Percentiles rank a stretch among this genome's conserved stretches.
phyloP scores from a whole-genome alignment of 2,797 vertebrate species.

The Melanitta fusca region DNA sequence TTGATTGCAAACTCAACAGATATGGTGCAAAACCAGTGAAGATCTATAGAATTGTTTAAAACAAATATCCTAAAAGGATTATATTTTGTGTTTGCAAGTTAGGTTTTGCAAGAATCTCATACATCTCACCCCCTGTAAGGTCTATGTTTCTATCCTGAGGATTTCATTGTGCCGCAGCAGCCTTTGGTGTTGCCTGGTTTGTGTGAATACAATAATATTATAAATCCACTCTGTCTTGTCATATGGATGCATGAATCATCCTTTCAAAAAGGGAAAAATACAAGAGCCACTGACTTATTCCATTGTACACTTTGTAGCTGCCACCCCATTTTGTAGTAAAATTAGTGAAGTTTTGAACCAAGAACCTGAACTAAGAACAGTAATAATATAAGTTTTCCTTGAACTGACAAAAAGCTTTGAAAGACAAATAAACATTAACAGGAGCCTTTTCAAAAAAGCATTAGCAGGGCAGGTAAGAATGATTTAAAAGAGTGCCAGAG shows the following conservation, averaged over 20 bases:
- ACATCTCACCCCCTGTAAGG: not conserved
- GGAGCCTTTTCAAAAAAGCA: not conserved
- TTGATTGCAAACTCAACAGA: not conserved
- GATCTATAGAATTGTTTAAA: not conserved
- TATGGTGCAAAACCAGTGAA: not conserved
- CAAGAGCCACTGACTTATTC: not conserved
- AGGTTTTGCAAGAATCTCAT: not conserved
- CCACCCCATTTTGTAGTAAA: not conserved
- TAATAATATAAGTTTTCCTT: not conserved
- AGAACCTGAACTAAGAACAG: not conserved
- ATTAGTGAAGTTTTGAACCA: not conserved
- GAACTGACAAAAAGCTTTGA: not conserved
- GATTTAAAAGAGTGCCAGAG: not conserved
- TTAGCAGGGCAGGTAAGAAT: rapidly evolving
- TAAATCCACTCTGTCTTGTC: not conserved
- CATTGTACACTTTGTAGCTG: not conserved
- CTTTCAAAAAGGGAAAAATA: not conserved
- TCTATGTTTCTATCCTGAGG: not conserved
- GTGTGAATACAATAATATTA: not conserved
- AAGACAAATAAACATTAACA: not conserved
- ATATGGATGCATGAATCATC: not conserved
- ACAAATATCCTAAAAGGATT: not conserved
- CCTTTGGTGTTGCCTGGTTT: not conserved
- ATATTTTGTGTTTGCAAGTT: not conserved
- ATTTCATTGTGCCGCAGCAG: not conserved